Conservation (phyloP, 2,797 vertebrate species). For the Triplophysa bombifrons region DNA sequence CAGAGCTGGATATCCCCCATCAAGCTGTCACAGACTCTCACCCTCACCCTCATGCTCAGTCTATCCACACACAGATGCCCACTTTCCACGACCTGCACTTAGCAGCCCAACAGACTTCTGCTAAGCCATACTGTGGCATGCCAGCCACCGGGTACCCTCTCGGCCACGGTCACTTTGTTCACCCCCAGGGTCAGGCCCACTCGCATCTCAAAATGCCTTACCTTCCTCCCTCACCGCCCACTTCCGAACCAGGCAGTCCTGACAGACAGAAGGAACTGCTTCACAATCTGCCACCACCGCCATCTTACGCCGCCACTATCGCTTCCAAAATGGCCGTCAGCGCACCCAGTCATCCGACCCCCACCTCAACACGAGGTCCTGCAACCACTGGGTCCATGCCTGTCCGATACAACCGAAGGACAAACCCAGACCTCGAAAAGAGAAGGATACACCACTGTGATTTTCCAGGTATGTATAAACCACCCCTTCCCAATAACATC, state of each 20-base stretch:
- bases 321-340: conserved; percentile 91
- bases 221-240: conserved; percentile 94
- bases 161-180: conserved; percentile 82
- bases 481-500: background rate
- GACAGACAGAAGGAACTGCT: conserved; percentile 95
- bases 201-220: conserved; percentile 79
- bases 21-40: conserved; percentile 77
- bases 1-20: conserved; percentile 85
- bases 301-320: conserved; percentile 94
- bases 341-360: conserved; percentile 64
- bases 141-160: conserved; percentile 77
- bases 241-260: conserved; percentile 95
- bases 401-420: conserved; percentile 93
- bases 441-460: conserved; percentile 98
- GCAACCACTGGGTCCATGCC: conserved; percentile 71
- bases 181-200: conserved; percentile 69
- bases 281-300: conserved; percentile 92
- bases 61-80: conserved; percentile 83
- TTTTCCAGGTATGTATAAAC: conserved; percentile 83
- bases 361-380: conserved; percentile 23
- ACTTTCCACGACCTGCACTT: conserved; percentile 84
- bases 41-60: conserved; percentile 77
- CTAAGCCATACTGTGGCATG: conserved; percentile 88
- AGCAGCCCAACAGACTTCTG: conserved; percentile 79
- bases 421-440: conserved; percentile 97